phyloP scores from a whole-genome alignment of 2,797 vertebrate species.

The Trichosurus vulpecula region DNA sequence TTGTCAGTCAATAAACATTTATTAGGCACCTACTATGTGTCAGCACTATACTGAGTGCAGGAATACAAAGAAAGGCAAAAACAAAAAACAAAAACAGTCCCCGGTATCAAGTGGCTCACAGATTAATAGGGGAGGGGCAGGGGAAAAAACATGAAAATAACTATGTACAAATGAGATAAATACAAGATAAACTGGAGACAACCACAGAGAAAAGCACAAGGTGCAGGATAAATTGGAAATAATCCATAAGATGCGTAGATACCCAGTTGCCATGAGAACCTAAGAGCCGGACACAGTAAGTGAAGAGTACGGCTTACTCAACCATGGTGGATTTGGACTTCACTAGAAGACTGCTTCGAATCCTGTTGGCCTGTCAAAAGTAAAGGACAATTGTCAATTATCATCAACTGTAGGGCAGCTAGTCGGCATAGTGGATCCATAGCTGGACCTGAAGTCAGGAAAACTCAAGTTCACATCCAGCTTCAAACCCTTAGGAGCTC shows the following conservation, averaged over 20 bases:
- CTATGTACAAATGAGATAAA: not conserved
- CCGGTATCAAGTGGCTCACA: not conserved
- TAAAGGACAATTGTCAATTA: not conserved
- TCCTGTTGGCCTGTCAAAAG: not conserved
- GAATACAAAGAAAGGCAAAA: not conserved
- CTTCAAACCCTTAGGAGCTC: not conserved
- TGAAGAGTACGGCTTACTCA: not conserved
- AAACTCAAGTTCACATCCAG: not conserved
- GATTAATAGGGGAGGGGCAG: not conserved
- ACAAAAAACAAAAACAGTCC: not conserved
- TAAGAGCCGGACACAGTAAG: not conserved
- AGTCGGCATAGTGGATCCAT: not conserved
- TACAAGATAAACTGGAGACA: not conserved
- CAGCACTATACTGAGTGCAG: not conserved
- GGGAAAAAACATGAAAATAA: not conserved
- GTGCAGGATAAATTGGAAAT: not conserved
- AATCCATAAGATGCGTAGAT: not conserved
- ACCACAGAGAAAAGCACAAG: not conserved
- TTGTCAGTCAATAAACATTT: slow-evolving; percentile 35
- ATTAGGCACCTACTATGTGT: not conserved
- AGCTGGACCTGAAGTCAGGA: not conserved
- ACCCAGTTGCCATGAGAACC: not conserved
- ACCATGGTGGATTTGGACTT: not conserved
- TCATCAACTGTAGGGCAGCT: not conserved
- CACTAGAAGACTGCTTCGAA: not conserved